Evolutionary conservation across 2,888 invertebrate genomes (phyloP).

Genomic region (Mesochorus sp.): DNA sequence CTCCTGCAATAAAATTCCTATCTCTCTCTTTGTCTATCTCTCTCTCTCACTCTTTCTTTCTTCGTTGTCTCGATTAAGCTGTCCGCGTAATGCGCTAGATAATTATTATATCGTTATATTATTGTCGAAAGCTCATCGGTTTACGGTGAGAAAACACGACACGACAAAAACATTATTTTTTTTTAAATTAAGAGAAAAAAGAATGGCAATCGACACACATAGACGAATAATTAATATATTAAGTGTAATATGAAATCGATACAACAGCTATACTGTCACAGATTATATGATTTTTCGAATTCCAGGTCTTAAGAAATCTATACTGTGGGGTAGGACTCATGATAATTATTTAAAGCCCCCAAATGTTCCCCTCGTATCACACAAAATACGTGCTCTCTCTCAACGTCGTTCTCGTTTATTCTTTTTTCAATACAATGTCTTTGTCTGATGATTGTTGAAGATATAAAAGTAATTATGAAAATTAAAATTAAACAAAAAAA

Average conservation of each 20-base stretch:
- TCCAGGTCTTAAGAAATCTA: slow-evolving; percentile 80
- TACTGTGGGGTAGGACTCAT: slow-evolving; percentile 77
- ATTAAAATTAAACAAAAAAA: no score
- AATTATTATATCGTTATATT: slow-evolving; percentile 5
- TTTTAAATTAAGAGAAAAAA: background rate
- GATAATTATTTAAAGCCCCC: slow-evolving; percentile 59
- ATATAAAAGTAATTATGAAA: no score
- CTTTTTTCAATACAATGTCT: no score
- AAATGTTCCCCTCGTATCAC: slow-evolving; percentile 54
- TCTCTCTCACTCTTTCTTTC: background rate
- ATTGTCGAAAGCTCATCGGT: background rate
- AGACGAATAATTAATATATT: slow-evolving; percentile 38
- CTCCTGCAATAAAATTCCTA: background rate
- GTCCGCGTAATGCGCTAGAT: slow-evolving; percentile 33
- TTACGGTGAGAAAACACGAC: background rate
- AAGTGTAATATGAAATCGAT: slow-evolving; percentile 50
- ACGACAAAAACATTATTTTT: background rate
- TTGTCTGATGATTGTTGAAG: no score
- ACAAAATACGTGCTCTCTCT: slow-evolving; percentile 43
- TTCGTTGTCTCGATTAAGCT: slow-evolving; percentile 21
- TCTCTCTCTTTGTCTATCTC: background rate
- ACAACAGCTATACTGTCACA: slow-evolving; percentile 71
- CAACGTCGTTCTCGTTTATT: no score
- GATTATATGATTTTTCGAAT: slow-evolving; percentile 78
- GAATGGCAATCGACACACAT: background rate